A percentile compares a stretch with the other conserved stretches of the same genome.
Evolutionary conservation across 2,113 vertebrate genomes (phyloP).

Genomic region (Colistium nudipinnis): DNA sequence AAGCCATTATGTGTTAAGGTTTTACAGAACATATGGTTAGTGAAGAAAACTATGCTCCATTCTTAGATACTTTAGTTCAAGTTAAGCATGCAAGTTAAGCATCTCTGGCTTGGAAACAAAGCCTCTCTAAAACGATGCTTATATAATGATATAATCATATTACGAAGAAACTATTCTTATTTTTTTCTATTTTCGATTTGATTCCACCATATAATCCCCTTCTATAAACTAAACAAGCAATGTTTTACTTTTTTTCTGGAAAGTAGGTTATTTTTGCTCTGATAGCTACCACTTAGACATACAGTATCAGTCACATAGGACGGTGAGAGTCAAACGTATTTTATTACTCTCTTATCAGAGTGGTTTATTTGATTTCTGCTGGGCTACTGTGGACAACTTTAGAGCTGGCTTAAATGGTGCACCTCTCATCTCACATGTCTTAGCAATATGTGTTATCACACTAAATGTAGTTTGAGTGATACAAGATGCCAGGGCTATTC

Average conservation of each 20-base stretch:
- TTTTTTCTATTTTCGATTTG: not conserved
- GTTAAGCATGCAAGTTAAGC: no score
- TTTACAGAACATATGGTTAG: no score
- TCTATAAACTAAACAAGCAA: not conserved
- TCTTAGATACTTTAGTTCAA: no score
- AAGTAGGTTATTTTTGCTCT: conserved; percentile 18
- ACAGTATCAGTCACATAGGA: conserved; percentile 2
- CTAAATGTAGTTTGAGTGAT: not conserved
- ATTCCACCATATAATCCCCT: not conserved
- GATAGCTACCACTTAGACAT: conserved; percentile 17
- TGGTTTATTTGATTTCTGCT: conserved; percentile 27
- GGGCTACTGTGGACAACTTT: conserved; percentile 26
- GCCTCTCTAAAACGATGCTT: not conserved
- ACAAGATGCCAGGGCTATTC: not conserved
- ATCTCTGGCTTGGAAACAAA: no score
- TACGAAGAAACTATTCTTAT: not conserved
- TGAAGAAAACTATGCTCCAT: no score
- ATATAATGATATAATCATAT: not conserved
- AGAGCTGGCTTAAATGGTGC: conserved; percentile 31
- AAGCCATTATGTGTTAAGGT: no score
- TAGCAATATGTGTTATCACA: not conserved
- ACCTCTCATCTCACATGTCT: conserved; percentile 11
- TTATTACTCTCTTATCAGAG: conserved; percentile 28
- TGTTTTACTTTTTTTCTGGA: not conserved
- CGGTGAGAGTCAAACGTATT: conserved; percentile 58